Percentiles rank a stretch among this genome's conserved stretches.
These are phyloP conservation scores for Calliopum simillimum DNA, from an alignment of 2,888 invertebrate species.

Conservation along the genomic window DNA sequence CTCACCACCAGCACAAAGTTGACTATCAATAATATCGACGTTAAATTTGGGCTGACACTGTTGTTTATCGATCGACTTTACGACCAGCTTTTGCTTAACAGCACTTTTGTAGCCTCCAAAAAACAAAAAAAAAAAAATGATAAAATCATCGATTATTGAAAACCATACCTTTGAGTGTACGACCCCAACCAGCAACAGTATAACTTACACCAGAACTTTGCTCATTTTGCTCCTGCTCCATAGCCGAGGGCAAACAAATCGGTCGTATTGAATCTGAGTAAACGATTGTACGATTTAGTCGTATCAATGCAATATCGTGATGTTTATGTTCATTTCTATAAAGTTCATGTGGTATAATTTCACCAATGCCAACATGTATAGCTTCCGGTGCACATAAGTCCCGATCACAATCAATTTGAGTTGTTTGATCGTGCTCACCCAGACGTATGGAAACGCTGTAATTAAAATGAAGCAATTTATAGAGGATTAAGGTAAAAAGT, in stretches of 20 bases:
- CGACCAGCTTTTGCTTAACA: slow-evolving; percentile 70
- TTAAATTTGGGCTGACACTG: slow-evolving; percentile 68
- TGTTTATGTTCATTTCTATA: slow-evolving; percentile 72
- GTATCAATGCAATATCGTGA: too few species aligned
- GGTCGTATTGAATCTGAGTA: too few species aligned
- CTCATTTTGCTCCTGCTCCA: slow-evolving; percentile 46
- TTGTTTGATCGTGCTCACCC: too few species aligned
- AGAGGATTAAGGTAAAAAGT: too few species aligned
- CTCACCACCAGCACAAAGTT: slow-evolving; percentile 79
- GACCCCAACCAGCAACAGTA: slow-evolving; percentile 75
- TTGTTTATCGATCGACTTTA: slow-evolving; percentile 68
- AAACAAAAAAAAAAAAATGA: too few species aligned
- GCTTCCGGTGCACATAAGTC: slow-evolving; percentile 71
- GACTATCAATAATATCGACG: slow-evolving; percentile 61
- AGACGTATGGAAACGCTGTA: too few species aligned
- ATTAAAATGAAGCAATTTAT: too few species aligned
- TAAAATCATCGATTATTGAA: too few species aligned
- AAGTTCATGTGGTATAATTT: slow-evolving; percentile 74
- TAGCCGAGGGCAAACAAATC: slow-evolving; percentile 71
- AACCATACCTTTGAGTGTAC: too few species aligned
- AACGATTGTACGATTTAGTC: too few species aligned
- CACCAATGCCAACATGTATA: slow-evolving; percentile 73
- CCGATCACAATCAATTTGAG: too few species aligned
- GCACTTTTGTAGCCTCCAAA: slow-evolving; percentile 64
- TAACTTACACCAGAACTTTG: slow-evolving; percentile 54